Evolutionary conservation across 2,888 invertebrate species (phyloP).

Genomic region (Ectemnius cavifrons): DNA sequence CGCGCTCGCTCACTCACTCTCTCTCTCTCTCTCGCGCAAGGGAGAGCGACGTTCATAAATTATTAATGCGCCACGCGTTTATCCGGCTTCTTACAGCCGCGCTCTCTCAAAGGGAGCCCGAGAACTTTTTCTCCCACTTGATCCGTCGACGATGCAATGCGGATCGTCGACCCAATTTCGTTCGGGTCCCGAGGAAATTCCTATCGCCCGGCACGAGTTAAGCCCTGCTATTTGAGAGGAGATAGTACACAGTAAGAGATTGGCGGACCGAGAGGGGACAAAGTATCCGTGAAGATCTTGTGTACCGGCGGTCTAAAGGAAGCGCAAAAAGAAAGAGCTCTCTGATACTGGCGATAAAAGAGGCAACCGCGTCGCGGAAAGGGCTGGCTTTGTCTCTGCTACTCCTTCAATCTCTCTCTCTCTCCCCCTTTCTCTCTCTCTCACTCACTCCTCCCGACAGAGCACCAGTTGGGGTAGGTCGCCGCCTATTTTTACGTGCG

Average conservation of each 20-base stretch:
- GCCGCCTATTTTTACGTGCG: conserved; percentile 56
- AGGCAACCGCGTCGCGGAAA: conserved; percentile 1
- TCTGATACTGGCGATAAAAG: conserved; percentile 34
- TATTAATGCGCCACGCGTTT: conserved; percentile 42
- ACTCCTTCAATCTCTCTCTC: too few species aligned
- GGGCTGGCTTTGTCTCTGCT: background rate
- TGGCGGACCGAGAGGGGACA: conserved; percentile 17
- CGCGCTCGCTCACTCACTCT: background rate
- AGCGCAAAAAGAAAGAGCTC: conserved; percentile 27
- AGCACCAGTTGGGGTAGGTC: conserved; percentile 54
- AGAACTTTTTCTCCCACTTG: conserved; percentile 29
- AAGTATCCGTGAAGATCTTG: conserved; percentile 41
- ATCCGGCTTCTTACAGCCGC: conserved; percentile 1
- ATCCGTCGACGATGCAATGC: conserved; percentile 17
- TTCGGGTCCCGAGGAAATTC: conserved; percentile 36
- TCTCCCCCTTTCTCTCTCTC: too few species aligned
- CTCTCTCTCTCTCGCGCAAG: background rate
- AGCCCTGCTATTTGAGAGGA: conserved; percentile 29
- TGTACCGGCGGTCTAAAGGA: conserved; percentile 13
- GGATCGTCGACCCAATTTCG: conserved; percentile 54
- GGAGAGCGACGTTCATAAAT: conserved; percentile 41
- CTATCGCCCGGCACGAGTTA: conserved; percentile 26
- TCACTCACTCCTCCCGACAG: background rate
- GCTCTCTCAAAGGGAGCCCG: conserved; percentile 34
- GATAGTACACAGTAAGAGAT: conserved; percentile 11